These are phyloP conservation scores for Anthophora plumipes DNA, from an alignment of 2,888 invertebrate genomes.

Conservation along the genomic window DNA sequence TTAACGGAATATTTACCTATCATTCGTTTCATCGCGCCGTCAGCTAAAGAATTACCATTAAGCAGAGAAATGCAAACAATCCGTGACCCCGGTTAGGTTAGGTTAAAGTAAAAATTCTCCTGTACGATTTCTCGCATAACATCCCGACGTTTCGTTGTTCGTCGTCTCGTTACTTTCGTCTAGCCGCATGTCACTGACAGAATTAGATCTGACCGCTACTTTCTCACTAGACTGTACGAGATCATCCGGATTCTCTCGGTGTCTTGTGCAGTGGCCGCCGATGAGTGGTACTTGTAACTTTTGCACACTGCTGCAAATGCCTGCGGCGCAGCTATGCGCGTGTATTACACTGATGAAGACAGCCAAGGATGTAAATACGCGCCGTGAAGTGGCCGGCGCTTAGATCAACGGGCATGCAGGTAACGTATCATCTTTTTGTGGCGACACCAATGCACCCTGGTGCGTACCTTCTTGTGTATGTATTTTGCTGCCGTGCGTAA, in stretches of 20 bases:
- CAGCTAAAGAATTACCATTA: too few species aligned
- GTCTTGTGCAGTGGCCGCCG: conserved; percentile 45
- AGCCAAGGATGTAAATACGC: conserved; percentile 25
- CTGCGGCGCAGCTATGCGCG: neutral
- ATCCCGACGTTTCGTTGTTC: neutral
- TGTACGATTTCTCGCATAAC: neutral
- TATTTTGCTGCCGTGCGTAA: too few species aligned
- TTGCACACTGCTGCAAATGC: conserved; percentile 65
- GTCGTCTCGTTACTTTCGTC: neutral
- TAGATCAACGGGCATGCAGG: neutral
- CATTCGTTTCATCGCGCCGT: too few species aligned
- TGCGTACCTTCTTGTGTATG: too few species aligned
- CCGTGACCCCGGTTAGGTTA: too few species aligned
- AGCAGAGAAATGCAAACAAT: too few species aligned
- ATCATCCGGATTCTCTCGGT: conserved; percentile 49
- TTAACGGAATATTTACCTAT: too few species aligned
- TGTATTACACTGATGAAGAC: conserved; percentile 38
- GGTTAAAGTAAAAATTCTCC: neutral
- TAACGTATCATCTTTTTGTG: neutral
- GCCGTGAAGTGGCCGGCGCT: neutral
- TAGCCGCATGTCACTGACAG: conserved; percentile 36
- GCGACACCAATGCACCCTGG: neutral
- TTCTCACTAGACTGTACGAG: conserved; percentile 49
- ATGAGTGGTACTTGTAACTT: conserved; percentile 62
- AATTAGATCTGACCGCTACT: conserved; percentile 45